Conservation (phyloP, 2,888 invertebrate species). For the Cataglyphis altisquamis region DNA sequence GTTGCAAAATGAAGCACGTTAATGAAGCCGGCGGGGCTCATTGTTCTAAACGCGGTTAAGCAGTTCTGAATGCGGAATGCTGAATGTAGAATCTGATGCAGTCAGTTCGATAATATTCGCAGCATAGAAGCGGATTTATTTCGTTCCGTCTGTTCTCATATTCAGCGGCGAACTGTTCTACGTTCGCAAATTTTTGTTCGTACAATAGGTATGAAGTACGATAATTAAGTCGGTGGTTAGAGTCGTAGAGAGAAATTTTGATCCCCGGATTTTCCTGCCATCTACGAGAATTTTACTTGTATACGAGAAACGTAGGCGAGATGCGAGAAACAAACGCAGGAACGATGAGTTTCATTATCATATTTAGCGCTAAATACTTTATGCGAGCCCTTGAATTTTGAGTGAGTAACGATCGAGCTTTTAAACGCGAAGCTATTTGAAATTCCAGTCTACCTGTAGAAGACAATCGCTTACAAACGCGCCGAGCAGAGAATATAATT, state of each 20-base stretch:
- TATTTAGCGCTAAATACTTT: conserved; percentile 4
- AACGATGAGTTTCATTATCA: neutral
- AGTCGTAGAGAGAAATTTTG: neutral
- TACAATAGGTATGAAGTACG: neutral
- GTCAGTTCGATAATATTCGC: conserved; percentile 38
- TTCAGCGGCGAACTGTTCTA: neutral
- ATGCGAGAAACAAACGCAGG: neutral
- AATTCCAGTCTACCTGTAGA: conserved; percentile 34
- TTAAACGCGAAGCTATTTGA: conserved; percentile 23
- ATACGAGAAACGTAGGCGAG: neutral
- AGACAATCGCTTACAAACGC: conserved; percentile 50
- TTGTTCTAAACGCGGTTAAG: conserved; percentile 45
- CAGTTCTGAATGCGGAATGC: conserved; percentile 26
- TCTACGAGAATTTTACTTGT: neutral
- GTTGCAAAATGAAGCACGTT: conserved; percentile 27
- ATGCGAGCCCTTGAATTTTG: conserved; percentile 26
- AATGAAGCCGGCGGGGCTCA: conserved; percentile 33
- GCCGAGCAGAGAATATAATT: conserved; percentile 35
- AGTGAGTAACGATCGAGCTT: conserved; percentile 26
- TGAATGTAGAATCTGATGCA: conserved; percentile 6
- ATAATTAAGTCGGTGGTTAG: conserved; percentile 33
- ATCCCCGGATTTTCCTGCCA: neutral
- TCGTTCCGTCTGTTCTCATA: conserved; percentile 1
- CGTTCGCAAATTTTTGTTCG: neutral
- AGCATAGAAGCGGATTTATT: conserved; percentile 15